phyloP scores from a whole-genome alignment of 2,888 invertebrate species.

The Clostera curtula region DNA sequence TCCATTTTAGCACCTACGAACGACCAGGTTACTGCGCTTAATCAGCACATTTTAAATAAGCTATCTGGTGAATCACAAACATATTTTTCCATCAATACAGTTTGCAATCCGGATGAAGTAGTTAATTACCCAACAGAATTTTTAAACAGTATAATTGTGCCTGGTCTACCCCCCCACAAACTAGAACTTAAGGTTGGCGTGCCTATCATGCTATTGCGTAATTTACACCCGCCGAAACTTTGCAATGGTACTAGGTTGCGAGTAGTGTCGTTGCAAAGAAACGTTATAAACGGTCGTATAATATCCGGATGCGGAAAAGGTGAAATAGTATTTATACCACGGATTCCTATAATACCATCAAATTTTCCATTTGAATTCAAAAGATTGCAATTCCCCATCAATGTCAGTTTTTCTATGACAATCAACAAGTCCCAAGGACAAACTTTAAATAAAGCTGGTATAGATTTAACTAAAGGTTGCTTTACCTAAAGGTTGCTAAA shows the following conservation, averaged over 20 bases:
- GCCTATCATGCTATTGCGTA: background rate
- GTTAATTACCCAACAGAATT: constrained; percentile 1
- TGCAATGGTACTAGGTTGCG: constrained; percentile 2
- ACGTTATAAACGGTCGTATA: constrained; percentile 1
- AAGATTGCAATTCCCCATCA: constrained; percentile 7
- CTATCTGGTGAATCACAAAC: constrained; percentile 4
- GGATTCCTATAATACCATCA: constrained; percentile 1
- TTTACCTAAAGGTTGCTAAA: constrained; percentile 6
- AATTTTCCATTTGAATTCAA: constrained; percentile 5
- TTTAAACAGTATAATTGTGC: constrained; percentile 4
- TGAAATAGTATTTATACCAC: constrained; percentile 4
- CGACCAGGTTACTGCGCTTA: constrained; percentile 7
- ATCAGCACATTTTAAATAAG: constrained; percentile 5
- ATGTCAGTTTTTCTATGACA: constrained; percentile 9
- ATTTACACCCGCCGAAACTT: constrained; percentile 1
- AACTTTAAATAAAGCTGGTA: constrained; percentile 7
- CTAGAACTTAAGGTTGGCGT: background rate
- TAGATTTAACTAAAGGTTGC: constrained; percentile 7
- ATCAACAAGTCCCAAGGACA: constrained; percentile 13
- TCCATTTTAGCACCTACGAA: constrained; percentile 5
- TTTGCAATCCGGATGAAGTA: constrained; percentile 2
- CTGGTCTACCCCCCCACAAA: constrained; percentile 3
- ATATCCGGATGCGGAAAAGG: constrained; percentile 3
- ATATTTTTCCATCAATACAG: constrained; percentile 5
- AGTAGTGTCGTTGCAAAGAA: constrained; percentile 5